phyloP scores from a whole-genome alignment of 2,797 vertebrate genomes.

The Zenarchopterus dispar region DNA sequence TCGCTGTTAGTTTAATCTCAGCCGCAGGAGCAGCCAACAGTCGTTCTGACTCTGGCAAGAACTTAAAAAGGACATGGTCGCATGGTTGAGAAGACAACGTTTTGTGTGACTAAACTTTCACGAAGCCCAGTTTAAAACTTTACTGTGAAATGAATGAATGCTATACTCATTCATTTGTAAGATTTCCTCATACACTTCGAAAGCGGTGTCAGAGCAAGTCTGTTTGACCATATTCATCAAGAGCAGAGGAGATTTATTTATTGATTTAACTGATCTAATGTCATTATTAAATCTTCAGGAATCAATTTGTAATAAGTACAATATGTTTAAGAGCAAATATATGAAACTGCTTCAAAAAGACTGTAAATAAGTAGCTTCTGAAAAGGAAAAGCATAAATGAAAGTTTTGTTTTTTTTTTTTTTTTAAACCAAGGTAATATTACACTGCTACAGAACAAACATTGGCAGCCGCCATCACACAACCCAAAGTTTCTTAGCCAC shows the following conservation, averaged over 20 bases:
- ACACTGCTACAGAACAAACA: no score
- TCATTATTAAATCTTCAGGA: no score
- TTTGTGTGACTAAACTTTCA: slow-evolving; percentile 37
- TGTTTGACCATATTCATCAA: no score
- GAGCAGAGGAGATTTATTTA: no score
- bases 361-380: no score
- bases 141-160: slow-evolving; percentile 53
- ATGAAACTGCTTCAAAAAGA: not conserved
- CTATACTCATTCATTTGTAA: slow-evolving; percentile 32
- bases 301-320: no score
- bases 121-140: slow-evolving; percentile 42
- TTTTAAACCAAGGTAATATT: not conserved
- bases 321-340: no score
- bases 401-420: not conserved
- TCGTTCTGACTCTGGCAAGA: slow-evolving; percentile 72
- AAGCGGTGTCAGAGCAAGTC: no score
- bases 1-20: slow-evolving; percentile 78
- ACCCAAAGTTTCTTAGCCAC: no score
- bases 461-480: not conserved
- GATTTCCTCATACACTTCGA: slow-evolving; percentile 10
- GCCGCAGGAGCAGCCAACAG: slow-evolving; percentile 73
- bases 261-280: no score
- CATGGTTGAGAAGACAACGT: slow-evolving; percentile 35
- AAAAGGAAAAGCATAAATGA: not conserved
- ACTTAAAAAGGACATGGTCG: slow-evolving; percentile 44